A percentile compares a stretch with the other conserved stretches of the same genome.
These are phyloP conservation scores for Beroe ovata DNA, from an alignment of 37 sponge, comb jelly and placozoan species.

Conservation along the genomic window DNA sequence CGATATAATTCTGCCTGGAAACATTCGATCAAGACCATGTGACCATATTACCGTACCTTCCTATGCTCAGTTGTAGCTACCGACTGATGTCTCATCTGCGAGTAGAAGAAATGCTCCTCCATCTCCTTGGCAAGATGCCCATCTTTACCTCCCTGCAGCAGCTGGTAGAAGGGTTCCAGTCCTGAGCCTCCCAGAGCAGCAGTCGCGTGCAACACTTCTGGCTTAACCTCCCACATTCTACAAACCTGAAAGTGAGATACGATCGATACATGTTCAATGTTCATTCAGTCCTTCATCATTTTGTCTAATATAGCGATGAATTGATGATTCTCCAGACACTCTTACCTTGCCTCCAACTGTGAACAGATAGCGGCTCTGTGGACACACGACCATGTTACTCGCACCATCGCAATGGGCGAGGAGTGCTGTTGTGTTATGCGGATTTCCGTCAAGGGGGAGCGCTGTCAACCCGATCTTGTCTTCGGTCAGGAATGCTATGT, in stretches of 20 bases:
- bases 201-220: slow-evolving; percentile 78
- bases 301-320: too few relatives aligned
- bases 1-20: too few relatives aligned
- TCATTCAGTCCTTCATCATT: too few relatives aligned
- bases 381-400: slow-evolving; percentile 66
- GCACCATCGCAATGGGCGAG: slow-evolving; percentile 81
- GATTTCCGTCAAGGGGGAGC: slow-evolving; percentile 94
- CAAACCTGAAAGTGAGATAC: slow-evolving; percentile 6
- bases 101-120: slow-evolving; percentile 97
- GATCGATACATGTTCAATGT: too few relatives aligned
- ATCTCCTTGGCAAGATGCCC: slow-evolving; percentile 89
- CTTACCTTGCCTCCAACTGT: slow-evolving; percentile 61
- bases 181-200: slow-evolving; percentile 86
- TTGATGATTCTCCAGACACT: too few relatives aligned
- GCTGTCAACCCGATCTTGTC: slow-evolving; percentile 89
- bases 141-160: slow-evolving; percentile 92
- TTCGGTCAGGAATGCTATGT: slow-evolving; percentile 81
- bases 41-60: slow-evolving; percentile 59
- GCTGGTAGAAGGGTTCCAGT: slow-evolving; percentile 88
- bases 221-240: slow-evolving; percentile 61
- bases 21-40: background rate
- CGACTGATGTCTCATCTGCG: slow-evolving; percentile 90
- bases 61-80: slow-evolving; percentile 71
- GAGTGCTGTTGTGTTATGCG: slow-evolving; percentile 83
- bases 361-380: slow-evolving; percentile 79